A percentile compares a stretch with the other conserved stretches of the same genome.
Evolutionary conservation across 2,113 vertebrate genomes (phyloP).

Genomic region (Podocnemis expansa): DNA sequence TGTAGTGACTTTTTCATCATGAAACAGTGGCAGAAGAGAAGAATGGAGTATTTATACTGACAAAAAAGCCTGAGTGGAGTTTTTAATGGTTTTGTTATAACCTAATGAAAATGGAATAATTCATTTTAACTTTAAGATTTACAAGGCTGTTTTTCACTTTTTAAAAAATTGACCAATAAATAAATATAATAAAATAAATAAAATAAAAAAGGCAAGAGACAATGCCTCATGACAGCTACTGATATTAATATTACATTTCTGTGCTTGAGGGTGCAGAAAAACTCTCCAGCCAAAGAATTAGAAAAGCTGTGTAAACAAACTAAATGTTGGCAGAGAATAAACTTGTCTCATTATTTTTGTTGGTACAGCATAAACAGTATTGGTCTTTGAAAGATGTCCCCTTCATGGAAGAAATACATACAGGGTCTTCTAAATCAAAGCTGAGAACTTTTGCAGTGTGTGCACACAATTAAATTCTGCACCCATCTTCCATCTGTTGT

Average conservation of each 20-base stretch:
- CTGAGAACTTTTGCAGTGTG: conserved; percentile 20
- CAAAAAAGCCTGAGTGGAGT: background rate
- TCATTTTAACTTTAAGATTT: background rate
- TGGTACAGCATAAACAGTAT: background rate
- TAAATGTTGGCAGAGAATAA: conserved; percentile 30
- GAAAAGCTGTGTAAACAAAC: conserved; percentile 43
- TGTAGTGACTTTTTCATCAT: conserved; percentile 25
- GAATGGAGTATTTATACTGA: background rate
- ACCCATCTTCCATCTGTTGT: background rate
- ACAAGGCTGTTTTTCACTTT: background rate
- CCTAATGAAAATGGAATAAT: background rate
- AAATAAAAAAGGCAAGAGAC: background rate
- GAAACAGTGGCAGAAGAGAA: background rate
- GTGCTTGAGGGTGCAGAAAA: conserved; percentile 15
- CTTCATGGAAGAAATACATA: background rate
- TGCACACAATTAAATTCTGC: background rate
- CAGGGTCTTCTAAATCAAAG: background rate
- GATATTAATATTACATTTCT: conserved; percentile 37
- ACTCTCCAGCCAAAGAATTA: conserved; percentile 11
- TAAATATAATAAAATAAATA: too few relatives aligned
- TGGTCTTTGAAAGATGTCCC: background rate
- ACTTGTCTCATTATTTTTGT: conserved; percentile 7
- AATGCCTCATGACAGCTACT: background rate
- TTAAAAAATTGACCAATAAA: background rate
- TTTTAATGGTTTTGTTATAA: background rate